Evolutionary conservation across 2,797 vertebrate genomes (phyloP).

Genomic region (Ispidina picta): DNA sequence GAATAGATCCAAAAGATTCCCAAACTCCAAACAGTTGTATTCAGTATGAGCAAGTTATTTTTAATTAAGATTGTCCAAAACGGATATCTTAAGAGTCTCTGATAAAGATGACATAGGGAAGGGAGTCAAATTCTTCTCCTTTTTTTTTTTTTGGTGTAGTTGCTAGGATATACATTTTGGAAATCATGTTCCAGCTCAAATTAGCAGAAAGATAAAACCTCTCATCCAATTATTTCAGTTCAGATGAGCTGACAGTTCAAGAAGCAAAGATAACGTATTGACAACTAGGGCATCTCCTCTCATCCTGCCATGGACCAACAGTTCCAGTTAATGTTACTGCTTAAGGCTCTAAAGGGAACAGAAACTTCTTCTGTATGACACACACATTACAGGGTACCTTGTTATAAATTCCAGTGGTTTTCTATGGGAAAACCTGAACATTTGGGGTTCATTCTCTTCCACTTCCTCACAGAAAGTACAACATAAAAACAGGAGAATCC

Average conservation of each 20-base stretch:
- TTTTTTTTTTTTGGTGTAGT: rapidly evolving
- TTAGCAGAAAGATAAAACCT: background rate
- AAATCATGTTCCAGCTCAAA: background rate
- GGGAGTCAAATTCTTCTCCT: background rate
- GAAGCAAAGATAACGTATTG: rapidly evolving
- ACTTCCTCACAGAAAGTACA: background rate
- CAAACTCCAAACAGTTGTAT: too few relatives aligned
- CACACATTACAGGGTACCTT: background rate
- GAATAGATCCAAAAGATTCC: background rate
- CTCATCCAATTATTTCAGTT: background rate
- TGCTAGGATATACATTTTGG: background rate
- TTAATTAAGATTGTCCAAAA: background rate
- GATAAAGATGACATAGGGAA: background rate
- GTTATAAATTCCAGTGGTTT: background rate
- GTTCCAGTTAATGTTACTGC: background rate
- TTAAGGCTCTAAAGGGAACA: background rate
- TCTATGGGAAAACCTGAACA: background rate
- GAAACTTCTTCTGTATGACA: background rate
- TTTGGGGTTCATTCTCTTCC: background rate
- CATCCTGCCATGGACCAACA: background rate
- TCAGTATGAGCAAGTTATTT: background rate
- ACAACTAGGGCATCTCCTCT: background rate
- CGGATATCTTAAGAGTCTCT: background rate
- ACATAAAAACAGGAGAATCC: background rate
- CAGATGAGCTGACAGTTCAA: background rate